These are phyloP conservation scores for Rhabdophis nuchalis DNA, from an alignment of 2,797 vertebrate species.

Conservation along the genomic window DNA sequence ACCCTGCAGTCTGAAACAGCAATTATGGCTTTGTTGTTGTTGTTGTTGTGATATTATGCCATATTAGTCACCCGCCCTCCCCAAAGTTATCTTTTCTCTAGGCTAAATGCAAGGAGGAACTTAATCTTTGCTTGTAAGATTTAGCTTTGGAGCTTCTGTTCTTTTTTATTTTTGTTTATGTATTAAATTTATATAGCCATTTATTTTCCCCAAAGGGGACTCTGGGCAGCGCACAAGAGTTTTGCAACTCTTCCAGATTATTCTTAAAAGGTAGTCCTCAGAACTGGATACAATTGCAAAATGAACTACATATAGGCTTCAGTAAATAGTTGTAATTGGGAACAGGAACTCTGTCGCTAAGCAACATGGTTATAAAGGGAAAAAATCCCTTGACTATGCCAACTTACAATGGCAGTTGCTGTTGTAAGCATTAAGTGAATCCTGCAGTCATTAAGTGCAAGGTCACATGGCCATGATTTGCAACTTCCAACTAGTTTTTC, in stretches of 20 bases:
- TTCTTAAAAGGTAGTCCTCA: neutral
- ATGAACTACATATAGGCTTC: neutral
- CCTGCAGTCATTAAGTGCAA: neutral
- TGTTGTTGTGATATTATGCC: neutral
- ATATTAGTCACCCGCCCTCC: neutral
- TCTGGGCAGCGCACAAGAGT: neutral
- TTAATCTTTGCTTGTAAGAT: neutral
- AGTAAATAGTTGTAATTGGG: neutral
- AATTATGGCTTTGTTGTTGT: neutral
- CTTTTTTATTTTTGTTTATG: neutral
- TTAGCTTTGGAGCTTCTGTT: neutral
- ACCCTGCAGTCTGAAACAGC: neutral
- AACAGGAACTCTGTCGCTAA: neutral
- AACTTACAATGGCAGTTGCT: neutral
- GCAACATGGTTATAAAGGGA: neutral
- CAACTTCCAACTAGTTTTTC: neutral
- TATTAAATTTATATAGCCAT: neutral
- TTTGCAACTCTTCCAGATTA: neutral
- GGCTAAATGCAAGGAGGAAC: neutral
- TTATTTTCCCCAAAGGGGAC: neutral
- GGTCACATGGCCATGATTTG: neutral
- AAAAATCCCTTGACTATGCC: neutral
- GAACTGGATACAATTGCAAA: neutral
- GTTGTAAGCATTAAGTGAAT: neutral
- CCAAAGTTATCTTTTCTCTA: neutral